Base-by-base conservation (phyloP, 92 coral and sea anemone species). In the Epizoanthus scotinus region DNA sequence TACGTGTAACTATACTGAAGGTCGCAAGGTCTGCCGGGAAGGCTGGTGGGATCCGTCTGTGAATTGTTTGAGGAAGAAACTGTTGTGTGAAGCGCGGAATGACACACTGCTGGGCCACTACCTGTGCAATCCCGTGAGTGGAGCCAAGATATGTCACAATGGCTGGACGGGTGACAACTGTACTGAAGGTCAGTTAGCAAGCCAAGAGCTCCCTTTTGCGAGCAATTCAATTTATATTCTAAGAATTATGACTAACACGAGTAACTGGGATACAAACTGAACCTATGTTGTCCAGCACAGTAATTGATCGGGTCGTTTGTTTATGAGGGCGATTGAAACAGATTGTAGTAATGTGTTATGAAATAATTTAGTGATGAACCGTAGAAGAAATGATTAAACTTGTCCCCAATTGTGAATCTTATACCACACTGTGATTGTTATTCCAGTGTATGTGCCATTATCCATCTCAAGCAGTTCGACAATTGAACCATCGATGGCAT, bases 121-220 rank as follows among this genome's bases (percentile, higher is more conserved):
- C 84, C 87, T 68, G 44, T 94, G 98, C 28, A 78, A 94, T 69
- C 87, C 90, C 25, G 73, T 58, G 12, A 86, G 90, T 52, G 98
- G 98, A 18, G 88, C 83, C 59, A 89, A 86, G 78, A 71, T 91
- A 28, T 94, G 98, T 62, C 69, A 67, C 19, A 8, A 42, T 2
- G 91, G 90, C 36, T 91, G 98, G 98, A 65, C 83, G 50, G 98
- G 95, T 53, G 50, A 21, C 1, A 89, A 94, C 67, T 94, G 98
- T 38, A 92, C 97, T 5, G 40, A 83, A 86, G 89, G 96, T 91
- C 15, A 44, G 52, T 44, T 44, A 44, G 52, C 40, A n/a, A n/a
- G n/a, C n/a, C n/a, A n/a, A n/a, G n/a, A n/a, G n/a, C n/a, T n/a
- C n/a, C n/a, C n/a, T n/a, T n/a, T n/a, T n/a, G n/a, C n/a, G n/a